Percentiles rank a stretch among this genome's conserved stretches.
Conservation (phyloP, 2,888 invertebrate genomes). For the Tiliacea citrago region DNA sequence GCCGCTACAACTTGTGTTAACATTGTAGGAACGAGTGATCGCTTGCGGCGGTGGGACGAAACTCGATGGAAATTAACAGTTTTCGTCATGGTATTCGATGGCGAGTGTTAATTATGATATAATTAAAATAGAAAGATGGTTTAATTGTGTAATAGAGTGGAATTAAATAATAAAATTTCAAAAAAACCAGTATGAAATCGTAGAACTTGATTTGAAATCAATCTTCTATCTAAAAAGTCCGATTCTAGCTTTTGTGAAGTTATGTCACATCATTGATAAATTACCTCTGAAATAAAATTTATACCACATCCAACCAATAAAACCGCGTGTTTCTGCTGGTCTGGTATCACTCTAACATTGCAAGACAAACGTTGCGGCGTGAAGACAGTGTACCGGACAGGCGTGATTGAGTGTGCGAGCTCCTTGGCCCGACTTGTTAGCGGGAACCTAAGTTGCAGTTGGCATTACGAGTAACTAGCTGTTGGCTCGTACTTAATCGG, state of each 20-base stretch:
- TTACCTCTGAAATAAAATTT: background rate
- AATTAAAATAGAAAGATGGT: background rate
- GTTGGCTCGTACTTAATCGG: background rate
- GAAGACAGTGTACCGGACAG: conserved; percentile 47
- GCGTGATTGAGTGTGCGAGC: conserved; percentile 41
- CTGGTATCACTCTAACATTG: conserved; percentile 18
- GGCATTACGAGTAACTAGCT: background rate
- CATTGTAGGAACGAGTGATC: conserved; percentile 52
- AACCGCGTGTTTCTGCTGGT: background rate
- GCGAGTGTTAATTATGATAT: background rate
- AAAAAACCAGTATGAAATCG: background rate
- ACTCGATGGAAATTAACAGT: conserved; percentile 16
- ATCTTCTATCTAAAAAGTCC: background rate
- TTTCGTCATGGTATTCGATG: background rate
- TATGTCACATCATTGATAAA: background rate
- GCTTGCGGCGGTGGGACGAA: conserved; percentile 39
- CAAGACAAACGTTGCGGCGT: conserved; percentile 42
- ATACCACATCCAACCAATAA: background rate
- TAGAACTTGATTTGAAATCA: background rate
- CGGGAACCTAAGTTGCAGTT: conserved; percentile 4
- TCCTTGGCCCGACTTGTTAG: conserved; percentile 43
- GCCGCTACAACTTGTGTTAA: conserved; percentile 62
- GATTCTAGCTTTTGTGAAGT: background rate
- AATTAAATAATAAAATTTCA: background rate
- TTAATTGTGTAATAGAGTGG: background rate